Percentiles rank a stretch among this genome's conserved stretches.
Conservation (phyloP, 2,888 invertebrate species). For the Eristalis tenax region DNA sequence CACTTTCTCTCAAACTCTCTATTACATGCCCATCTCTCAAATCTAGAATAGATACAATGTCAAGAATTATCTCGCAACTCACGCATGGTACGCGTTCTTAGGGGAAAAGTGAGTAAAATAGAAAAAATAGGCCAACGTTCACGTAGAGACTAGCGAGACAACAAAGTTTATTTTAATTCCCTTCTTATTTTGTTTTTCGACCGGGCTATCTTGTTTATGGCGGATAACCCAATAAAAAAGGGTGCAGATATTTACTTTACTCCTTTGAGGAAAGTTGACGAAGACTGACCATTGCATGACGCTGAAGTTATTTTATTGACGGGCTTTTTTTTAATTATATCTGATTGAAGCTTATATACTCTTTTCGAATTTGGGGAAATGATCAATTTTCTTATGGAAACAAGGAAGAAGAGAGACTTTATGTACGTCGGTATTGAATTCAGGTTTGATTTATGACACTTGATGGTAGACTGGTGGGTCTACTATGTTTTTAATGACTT, state of each 20-base stretch:
- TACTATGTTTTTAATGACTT: too few species aligned
- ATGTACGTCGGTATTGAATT: background rate
- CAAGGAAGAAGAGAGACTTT: background rate
- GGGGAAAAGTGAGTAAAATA: constrained; percentile 27
- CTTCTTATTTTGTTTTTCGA: constrained; percentile 6
- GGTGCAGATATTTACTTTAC: background rate
- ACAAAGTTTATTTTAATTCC: constrained; percentile 5
- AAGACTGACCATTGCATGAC: background rate
- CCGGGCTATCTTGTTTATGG: constrained; percentile 24
- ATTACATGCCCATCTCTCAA: constrained; percentile 22
- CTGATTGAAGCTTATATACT: background rate
- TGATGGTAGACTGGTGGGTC: too few species aligned
- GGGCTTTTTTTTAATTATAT: background rate
- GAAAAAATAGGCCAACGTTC: constrained; percentile 19
- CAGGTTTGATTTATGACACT: too few species aligned
- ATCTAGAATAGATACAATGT: constrained; percentile 36
- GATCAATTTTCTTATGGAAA: background rate
- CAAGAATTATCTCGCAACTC: background rate
- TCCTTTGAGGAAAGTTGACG: background rate
- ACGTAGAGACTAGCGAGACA: constrained; percentile 3
- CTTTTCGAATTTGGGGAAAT: background rate
- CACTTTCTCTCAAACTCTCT: background rate
- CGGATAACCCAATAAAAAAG: constrained; percentile 32
- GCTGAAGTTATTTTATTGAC: background rate
- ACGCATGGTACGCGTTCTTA: constrained; percentile 34